Evolutionary conservation across 2,888 invertebrate genomes (phyloP), one percentile per base, ranked within the genome.

Genomic region (Mythimna lalbum): DNA sequence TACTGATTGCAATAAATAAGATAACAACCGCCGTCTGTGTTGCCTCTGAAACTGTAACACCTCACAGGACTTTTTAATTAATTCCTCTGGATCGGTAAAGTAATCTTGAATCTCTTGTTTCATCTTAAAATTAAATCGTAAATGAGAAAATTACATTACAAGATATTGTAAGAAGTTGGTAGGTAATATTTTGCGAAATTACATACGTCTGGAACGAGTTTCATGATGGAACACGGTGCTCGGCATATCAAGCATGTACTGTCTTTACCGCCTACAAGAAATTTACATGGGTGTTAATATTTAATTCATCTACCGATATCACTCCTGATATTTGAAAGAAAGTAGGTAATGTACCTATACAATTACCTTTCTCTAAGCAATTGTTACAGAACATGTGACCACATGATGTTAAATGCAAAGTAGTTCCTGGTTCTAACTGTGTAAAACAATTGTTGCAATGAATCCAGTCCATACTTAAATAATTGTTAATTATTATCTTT

Each of bases 321-420:
- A 59, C 36, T 27, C 1, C 4, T 27, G n/a, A 12, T 39, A 33
- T 23, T 56, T 43, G 1, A 23, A 39, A 21, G 4, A 50, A 43
- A 57, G 27, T 33, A 49, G 6, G 2, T 21, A 31, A 33, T 1
- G 23, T 57, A 57, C 9, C 33, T 33, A 33, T 21, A 33, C 12
- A 12, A 36, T 76, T 80, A 96, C 96, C 94, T 88, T 92, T 93
- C 72, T 91, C 91, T 82, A 96, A 88, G 75, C 96, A 96, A 63
- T 92, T 93, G 85, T 93, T 94, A 87, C 96, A 96, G 92, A 95
- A 96, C 95, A 96, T 96, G 82, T 96, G 96, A 78, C 96, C 96
- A 85, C 96, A 96, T 92, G 96, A 95, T 87, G 96, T 96, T 77
- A 96, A 90, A 89, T 95, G 93, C 71, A 96, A 89, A 79, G 92